Percentiles rank a stretch among this genome's conserved stretches.
Evolutionary conservation across 2,797 vertebrate genomes (phyloP).

Genomic region (Cynodonichthys magdalenae): DNA sequence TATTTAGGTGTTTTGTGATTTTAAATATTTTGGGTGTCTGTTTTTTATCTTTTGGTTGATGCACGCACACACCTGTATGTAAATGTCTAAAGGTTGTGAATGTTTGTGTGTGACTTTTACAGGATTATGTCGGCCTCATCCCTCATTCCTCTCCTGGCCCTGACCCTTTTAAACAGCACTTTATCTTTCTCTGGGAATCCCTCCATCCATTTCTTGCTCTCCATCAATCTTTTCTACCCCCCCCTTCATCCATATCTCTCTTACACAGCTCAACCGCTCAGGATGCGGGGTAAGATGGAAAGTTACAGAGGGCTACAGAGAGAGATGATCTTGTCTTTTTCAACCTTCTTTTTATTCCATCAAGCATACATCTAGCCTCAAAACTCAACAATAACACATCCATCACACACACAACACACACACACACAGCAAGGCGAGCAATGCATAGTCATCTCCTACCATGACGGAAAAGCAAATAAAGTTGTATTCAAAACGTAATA

Average conservation of each 20-base stretch:
- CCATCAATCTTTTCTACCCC: conserved; percentile 58
- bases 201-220: conserved; percentile 65
- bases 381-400: conserved; percentile 79
- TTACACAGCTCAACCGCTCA: conserved; percentile 33
- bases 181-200: conserved; percentile 70
- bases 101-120: conserved; percentile 28
- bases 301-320: conserved; percentile 40
- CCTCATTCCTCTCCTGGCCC: conserved; percentile 64
- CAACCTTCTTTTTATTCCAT: conserved; percentile 77
- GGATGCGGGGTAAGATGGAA: conserved; percentile 47
- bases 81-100: conserved; percentile 19
- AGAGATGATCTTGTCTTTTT: conserved; percentile 79
- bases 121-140: conserved; percentile 72
- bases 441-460: conserved; percentile 53
- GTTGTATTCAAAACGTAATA: conserved; percentile 64
- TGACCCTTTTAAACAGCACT: conserved; percentile 78
- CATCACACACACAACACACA: conserved; percentile 56
- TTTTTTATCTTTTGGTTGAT: conserved; percentile 6
- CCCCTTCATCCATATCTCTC: conserved; percentile 37
- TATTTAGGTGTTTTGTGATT: background rate
- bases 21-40: too few relatives aligned
- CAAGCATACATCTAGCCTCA: conserved; percentile 77
- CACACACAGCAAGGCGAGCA: conserved; percentile 25
- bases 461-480: conserved; percentile 61
- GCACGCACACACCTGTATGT: conserved; percentile 6